Conservation (phyloP, 2,113 vertebrate species). For the Thalassarche chlororhynchos region DNA sequence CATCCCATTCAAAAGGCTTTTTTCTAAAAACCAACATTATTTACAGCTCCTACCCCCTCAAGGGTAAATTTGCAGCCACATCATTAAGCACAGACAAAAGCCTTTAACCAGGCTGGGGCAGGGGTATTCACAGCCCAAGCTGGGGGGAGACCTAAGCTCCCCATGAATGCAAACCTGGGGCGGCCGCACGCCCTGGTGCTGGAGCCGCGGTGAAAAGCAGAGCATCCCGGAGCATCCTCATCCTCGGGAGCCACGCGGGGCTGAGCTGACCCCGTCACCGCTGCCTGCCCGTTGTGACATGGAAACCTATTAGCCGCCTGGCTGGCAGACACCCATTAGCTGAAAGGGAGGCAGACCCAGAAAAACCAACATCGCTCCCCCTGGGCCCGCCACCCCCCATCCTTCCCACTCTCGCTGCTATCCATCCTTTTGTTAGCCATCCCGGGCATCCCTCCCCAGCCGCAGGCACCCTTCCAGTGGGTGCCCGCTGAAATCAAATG, state of each 20-base stretch:
- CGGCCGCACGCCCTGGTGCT: neutral
- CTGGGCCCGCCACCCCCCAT: accelerated
- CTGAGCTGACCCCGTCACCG: neutral
- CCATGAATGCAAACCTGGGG: neutral
- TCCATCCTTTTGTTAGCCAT: neutral
- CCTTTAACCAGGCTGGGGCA: neutral
- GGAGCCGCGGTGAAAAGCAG: neutral
- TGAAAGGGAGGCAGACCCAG: neutral
- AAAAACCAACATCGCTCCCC: neutral
- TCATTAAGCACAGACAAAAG: conserved; percentile 9
- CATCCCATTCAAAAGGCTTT: neutral
- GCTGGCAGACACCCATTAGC: neutral
- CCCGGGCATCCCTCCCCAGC: neutral
- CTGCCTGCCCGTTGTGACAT: neutral
- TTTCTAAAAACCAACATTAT: neutral
- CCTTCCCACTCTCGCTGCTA: neutral
- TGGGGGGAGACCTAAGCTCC: neutral
- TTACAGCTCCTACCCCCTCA: neutral
- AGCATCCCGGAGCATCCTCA: accelerated
- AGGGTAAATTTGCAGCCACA: neutral
- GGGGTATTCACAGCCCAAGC: neutral
- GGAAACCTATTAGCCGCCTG: neutral
- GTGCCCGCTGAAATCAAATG: accelerated
- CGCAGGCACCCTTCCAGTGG: neutral
- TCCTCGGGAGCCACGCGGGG: neutral